These are phyloP conservation scores for Trachelipus rathkii DNA, from an alignment of 1,140 invertebrate species.

Conservation along the genomic window DNA sequence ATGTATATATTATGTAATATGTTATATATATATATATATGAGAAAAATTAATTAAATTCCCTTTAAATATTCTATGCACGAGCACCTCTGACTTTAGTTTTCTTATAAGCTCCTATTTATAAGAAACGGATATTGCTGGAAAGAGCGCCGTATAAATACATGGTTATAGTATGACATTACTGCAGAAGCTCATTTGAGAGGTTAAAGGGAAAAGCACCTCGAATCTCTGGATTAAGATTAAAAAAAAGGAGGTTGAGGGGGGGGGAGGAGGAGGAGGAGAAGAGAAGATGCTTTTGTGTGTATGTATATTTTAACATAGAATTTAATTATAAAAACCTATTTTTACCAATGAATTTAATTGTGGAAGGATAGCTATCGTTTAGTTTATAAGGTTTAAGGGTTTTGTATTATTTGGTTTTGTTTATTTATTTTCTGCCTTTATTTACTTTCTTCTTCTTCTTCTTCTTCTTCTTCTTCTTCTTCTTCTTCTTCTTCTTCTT, in stretches of 20 bases:
- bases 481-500: too few relatives aligned
- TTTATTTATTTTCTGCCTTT: too few relatives aligned
- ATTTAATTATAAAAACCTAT: too few relatives aligned
- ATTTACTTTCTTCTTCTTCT: too few relatives aligned
- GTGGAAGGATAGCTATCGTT: too few relatives aligned
- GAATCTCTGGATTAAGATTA: constrained; percentile 1
- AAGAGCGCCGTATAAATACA: neutral
- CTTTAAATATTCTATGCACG: constrained; percentile 6
- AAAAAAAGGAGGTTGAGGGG: neutral
- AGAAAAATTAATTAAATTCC: neutral
- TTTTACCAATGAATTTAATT: too few relatives aligned
- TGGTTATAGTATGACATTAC: neutral
- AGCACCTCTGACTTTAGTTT: constrained; percentile 4
- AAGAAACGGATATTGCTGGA: neutral
- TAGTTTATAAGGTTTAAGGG: too few relatives aligned
- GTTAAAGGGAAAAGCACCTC: neutral
- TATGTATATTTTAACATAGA: too few relatives aligned
- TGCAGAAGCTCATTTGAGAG: neutral
- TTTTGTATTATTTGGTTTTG: too few relatives aligned
- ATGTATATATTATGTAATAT: neutral
- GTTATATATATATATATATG: neutral
- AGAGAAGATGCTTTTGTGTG: too few relatives aligned
- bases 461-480: too few relatives aligned
- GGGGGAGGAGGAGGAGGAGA: neutral
- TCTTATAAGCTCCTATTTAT: constrained; percentile 1